Evolutionary conservation across 2,888 invertebrate species (phyloP).

Genomic region (Nomada lathburiana): DNA sequence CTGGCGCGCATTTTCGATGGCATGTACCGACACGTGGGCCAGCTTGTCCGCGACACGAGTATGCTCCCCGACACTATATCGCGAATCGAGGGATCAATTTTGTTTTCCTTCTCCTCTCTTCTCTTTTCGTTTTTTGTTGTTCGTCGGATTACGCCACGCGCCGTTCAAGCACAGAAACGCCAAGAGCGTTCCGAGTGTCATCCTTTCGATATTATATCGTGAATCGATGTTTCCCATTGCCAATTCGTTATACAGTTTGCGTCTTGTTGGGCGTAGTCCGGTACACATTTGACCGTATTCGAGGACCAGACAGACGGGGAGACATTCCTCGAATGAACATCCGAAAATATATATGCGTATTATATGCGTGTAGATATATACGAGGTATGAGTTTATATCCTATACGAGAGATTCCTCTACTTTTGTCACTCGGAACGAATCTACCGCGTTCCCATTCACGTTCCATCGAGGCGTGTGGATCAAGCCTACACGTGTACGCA

Average conservation of each 20-base stretch:
- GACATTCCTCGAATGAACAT: slow-evolving; percentile 7
- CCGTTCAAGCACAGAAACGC: background rate
- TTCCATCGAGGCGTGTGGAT: background rate
- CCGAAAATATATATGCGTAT: slow-evolving; percentile 23
- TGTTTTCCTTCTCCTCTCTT: background rate
- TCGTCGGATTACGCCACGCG: background rate
- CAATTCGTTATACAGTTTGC: slow-evolving; percentile 10
- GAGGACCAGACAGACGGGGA: background rate
- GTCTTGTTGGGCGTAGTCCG: background rate
- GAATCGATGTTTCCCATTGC: background rate
- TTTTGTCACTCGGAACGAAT: slow-evolving; percentile 19
- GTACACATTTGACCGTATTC: background rate
- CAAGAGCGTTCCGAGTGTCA: slow-evolving; percentile 8
- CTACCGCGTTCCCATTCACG: background rate
- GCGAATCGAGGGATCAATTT: slow-evolving; percentile 10
- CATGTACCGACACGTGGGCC: slow-evolving; percentile 37
- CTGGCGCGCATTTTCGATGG: slow-evolving; percentile 56
- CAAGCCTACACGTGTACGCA: background rate
- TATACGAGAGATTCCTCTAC: slow-evolving; percentile 1
- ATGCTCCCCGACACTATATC: slow-evolving; percentile 14
- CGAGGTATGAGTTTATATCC: background rate
- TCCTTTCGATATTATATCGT: background rate
- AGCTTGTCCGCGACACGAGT: slow-evolving; percentile 25
- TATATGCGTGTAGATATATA: background rate
- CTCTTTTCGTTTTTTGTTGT: background rate